Base-by-base conservation (phyloP, 2,888 invertebrate species). In the Oxytorus armatus region DNA sequence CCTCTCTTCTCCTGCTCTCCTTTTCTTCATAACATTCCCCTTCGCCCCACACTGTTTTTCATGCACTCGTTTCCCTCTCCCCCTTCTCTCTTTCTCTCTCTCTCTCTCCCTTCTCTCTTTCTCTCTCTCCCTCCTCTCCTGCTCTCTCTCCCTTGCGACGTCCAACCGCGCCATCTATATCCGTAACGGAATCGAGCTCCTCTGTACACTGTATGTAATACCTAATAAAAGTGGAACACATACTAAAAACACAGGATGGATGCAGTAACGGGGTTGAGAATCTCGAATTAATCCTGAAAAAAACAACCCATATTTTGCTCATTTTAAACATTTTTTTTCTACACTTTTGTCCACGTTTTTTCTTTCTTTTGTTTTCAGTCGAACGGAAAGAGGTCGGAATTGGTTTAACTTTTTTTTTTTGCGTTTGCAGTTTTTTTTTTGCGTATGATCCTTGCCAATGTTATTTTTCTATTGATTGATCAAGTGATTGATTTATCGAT, bases 1-100 rank as follows among this genome's bases (percentile, higher is more conserved):
- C 81, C 66, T 44, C 66, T 69, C 70, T 74, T 61, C 79, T 72
- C 70, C 33, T 57, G 18, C 55, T 29, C 39, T 23, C 61, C 39
- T 25, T 73, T 29, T 61, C 72, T 55, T 10, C 1, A 3, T 36
- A n/a, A n/a, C n/a, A n/a, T n/a, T n/a, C n/a, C 10, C 4, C 8
- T 36, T 36, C 10, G 10, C 36, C 36, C 36, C 36, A 36, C 8
- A 36, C 8, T 36, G 36, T 36, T 36, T 36, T 7, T 36, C 8
- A 36, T 36, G 36, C 4, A 8, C 36, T 36, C 36, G 36, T 36
- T 36, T 36, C 36, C 1, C 36, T 8, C 36, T 36, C 36, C n/a
- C n/a, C 47, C 16, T 47, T 47, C 47, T 47, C 47, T 47, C 44
- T 44, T 3, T 1, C 16, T 10, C 21, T 49, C 11, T n/a, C n/a